Base-by-base conservation (phyloP, 2,113 vertebrate species). In the Buteo buteo region DNA sequence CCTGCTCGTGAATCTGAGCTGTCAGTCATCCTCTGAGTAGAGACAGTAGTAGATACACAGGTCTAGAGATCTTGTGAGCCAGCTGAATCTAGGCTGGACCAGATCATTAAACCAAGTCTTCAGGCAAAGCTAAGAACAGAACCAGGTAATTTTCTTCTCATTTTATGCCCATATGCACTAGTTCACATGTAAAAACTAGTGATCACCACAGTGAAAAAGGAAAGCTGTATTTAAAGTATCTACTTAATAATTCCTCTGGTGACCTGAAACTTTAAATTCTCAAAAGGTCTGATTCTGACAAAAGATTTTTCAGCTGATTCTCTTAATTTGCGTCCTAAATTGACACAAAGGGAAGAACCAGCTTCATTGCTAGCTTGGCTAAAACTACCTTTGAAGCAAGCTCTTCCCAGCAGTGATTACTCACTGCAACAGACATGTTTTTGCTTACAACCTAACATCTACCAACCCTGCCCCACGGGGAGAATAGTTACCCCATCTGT, bases 401-500 rank as follows among this genome's bases (percentile, higher is more conserved):
- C 19, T 80, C 71, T 89, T 90, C 74, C 87, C 67, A 64, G 12
- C 69, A 82, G 72, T 42, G 84, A 66, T 92, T 80, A 66, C 45
- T 92, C 73, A 61, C n/a, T 31, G 40, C 61, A 54, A 29, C 13
- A 76, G 73, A 72, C 69, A 28, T 77, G 93, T 93, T 93, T 93
- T 82, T 94, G 70, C 70, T 73, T 34, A 13, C 82, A 89, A 19
- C 32, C 31, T 14, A n/a, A 89, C 65, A 89, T 47, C 3, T 65
- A 22, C 70, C 86, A 85, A 1, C 88, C 93, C 92, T 96, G 92
- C 95, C 97, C 92, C 28, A 45, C 89, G 96, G 95, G 84, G 4
- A 87, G 40, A 88, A 24, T 16, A 93, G 90, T 90, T 84, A 86
- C 80, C 66, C 49, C 77, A 67, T 88, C 93, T 92, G 77, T 77